Conservation (phyloP, 2,888 invertebrate genomes). For the Cerastis leucographa region DNA sequence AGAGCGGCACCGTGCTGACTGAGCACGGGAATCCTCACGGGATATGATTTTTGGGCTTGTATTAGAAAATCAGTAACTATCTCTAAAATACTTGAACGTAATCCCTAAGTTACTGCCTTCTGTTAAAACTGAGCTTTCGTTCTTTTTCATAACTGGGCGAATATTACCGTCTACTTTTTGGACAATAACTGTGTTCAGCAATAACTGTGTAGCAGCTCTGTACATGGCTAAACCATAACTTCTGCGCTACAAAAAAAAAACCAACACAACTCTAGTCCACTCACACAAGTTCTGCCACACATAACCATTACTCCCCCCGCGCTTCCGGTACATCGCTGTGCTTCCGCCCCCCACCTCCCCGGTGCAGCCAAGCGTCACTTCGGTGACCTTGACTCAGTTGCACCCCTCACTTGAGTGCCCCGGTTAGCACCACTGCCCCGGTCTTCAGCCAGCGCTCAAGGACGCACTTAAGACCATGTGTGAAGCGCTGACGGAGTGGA, state of each 20-base stretch:
- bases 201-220: neutral
- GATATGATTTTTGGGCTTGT: neutral
- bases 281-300: slow-evolving; percentile 3
- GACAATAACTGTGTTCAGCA: neutral
- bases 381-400: slow-evolving; percentile 60
- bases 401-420: slow-evolving; percentile 34
- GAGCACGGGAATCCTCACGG: slow-evolving; percentile 1
- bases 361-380: slow-evolving; percentile 44
- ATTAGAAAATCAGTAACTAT: neutral
- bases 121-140: neutral
- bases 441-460: slow-evolving; percentile 28
- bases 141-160: neutral
- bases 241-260: neutral
- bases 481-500: slow-evolving; percentile 38
- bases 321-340: slow-evolving; percentile 26
- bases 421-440: neutral
- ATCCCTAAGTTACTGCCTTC: neutral
- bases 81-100: neutral
- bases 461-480: slow-evolving; percentile 38
- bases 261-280: neutral
- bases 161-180: neutral
- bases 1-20: slow-evolving; percentile 6
- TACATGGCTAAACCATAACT: neutral
- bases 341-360: neutral
- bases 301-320: slow-evolving; percentile 14